Base-by-base conservation (phyloP, 2,888 invertebrate species). In the Sesia bembeciformis region DNA sequence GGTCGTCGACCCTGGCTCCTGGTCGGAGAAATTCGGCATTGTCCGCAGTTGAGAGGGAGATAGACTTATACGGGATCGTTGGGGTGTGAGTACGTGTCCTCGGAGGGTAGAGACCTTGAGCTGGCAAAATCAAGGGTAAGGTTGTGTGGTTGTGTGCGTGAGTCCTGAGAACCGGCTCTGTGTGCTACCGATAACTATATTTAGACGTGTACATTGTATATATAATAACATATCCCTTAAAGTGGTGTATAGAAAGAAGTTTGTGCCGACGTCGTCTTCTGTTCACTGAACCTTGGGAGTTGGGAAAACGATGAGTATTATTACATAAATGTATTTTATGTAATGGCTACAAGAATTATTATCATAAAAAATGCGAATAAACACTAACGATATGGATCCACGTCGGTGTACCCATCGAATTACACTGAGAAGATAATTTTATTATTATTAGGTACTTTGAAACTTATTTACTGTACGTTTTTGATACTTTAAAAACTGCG, bases 91-190 rank as follows among this genome's bases (percentile, higher is more conserved):
- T 64, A 80, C 70, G 74, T 70, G 61, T 58, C 60, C 64, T 62
- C 67, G 60, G 81, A 81, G 88, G 88, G 88, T 87, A 86, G 88
- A 87, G 88, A 89, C 89, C 89, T 89, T 89, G 89, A 89, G 88
- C 84, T 81, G 80, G 87, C 86, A 84, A 88, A 88, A 89, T 89
- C 89, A 89, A 89, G 89, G 89, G 88, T 89, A 89, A 89, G 69
- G 77, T 65, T 67, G 62, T 74, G 70, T 60, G 64, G 52, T 58
- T 71, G 88, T 86, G 84, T 84, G 87, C 66, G 81, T 74, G 66
- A 66, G 60, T 63, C 61, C 68, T 65, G 67, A 65, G 70, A 71
- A 66, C 67, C 67, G 72, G 68, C 57, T 58, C 58, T 68, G 63
- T 76, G 74, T 77, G 70, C 63, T 61, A 62, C 53, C 56, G 53